Evolutionary conservation across 2,113 vertebrate species (phyloP), one percentile per base, ranked within the genome.

Genomic region (Saimiri boliviensis): DNA sequence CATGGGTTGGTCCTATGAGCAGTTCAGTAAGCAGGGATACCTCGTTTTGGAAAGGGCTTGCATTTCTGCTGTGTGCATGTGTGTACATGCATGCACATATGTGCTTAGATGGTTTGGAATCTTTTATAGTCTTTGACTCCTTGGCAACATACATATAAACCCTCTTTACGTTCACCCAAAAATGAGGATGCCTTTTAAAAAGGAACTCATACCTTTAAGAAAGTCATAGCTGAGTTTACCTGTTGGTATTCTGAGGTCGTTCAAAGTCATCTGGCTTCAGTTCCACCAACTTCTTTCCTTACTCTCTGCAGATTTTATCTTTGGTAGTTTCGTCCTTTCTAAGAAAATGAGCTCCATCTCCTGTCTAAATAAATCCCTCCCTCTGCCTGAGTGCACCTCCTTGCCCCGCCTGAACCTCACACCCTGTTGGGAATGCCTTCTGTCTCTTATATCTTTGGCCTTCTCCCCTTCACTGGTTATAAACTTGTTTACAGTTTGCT

Each of bases 31-130:
- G 60, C n/a, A 80, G 12, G 42, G 47, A 35, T 37, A 60, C 5
- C 63, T 79, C 54, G 23, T 86, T 92, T 92, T n/a, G 79, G 66
- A 73, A 77, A 8, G 13, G 23, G 35, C 60, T 96, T 54, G 9
- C 13, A 19, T 93, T 86, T 90, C 73, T 89, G 60, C 88, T 88
- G 5, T 79, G 8, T 63, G 16, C 27, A 45, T 32, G 52, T 13
- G 13, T 17, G 1, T 13, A 35, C 25, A 4, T 30, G 6, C 32
- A 42, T 45, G 40, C 45, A 76, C 52, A 37, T 11, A 14, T 63
- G 30, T 82, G 58, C 60, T 92, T 76, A 71, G 92, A 20, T 93
- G 87, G 37, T 80, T 66, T 95, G 76, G 54, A 49, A 80, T 74
- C 35, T 91, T 83, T 86, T 60, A 60, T 83, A 54, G 37, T 73